Evolutionary conservation across 2,888 invertebrate species (phyloP).

Genomic region (Euzophera pinguis): DNA sequence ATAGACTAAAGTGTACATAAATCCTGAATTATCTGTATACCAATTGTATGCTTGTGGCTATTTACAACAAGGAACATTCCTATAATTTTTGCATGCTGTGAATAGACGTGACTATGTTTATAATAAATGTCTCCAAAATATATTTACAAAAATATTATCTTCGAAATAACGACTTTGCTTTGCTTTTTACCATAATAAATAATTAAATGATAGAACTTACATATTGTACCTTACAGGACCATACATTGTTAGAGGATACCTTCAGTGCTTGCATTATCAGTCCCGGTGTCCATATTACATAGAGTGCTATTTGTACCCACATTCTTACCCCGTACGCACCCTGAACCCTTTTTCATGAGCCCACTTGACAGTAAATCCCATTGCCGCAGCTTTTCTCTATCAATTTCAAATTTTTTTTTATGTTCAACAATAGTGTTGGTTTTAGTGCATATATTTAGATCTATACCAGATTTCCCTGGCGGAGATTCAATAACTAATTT

Average conservation of each 20-base stretch:
- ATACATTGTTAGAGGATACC: conserved; percentile 74
- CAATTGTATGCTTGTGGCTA: conserved; percentile 31
- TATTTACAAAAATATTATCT: conserved; percentile 42
- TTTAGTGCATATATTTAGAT: background rate
- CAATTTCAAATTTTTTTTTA: conserved; percentile 82
- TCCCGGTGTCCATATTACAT: conserved; percentile 65
- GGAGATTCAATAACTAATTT: conserved; percentile 66
- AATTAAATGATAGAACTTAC: conserved; percentile 67
- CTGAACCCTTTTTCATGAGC: conserved; percentile 76
- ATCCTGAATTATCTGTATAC: conserved; percentile 35
- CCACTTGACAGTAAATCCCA: conserved; percentile 95
- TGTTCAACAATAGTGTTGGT: conserved; percentile 28
- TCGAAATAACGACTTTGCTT: conserved; percentile 65
- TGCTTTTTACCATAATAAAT: conserved; percentile 56
- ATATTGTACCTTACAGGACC: conserved; percentile 69
- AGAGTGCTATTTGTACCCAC: conserved; percentile 54
- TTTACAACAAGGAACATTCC: conserved; percentile 36
- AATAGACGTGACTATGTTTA: background rate
- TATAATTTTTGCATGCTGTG: conserved; percentile 50
- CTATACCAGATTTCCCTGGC: conserved; percentile 30
- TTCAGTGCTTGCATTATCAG: conserved; percentile 72
- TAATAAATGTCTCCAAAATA: conserved; percentile 33
- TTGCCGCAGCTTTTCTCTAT: conserved; percentile 91
- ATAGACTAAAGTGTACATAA: conserved; percentile 61
- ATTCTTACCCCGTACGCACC: conserved; percentile 63